Conservation (phyloP, 1,140 invertebrate genomes). For the Agrilus planipennis region DNA sequence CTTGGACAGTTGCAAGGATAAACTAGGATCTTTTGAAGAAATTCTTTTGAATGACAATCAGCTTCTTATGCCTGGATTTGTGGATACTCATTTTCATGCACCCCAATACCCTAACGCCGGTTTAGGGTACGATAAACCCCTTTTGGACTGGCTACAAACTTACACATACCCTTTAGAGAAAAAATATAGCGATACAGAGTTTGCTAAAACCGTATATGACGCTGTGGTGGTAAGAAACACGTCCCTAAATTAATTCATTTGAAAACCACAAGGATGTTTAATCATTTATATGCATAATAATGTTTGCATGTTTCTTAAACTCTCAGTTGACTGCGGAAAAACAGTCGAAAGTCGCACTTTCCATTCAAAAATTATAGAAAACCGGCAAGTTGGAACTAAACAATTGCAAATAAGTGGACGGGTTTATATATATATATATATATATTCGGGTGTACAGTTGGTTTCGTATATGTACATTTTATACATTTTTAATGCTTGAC, state of each 20-base stretch:
- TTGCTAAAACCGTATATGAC: constrained; percentile 59
- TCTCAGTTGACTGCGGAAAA: too few species aligned
- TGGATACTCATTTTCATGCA: constrained; percentile 83
- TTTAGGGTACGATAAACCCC: constrained; percentile 60
- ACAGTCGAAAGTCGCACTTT: too few species aligned
- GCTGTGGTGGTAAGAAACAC: constrained; percentile 63
- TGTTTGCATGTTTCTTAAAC: too few species aligned
- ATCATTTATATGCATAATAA: too few species aligned
- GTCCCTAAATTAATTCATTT: background rate
- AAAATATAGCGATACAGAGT: constrained; percentile 54
- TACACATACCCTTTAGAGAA: constrained; percentile 80
- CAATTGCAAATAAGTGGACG: too few species aligned
- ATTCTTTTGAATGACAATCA: constrained; percentile 40
- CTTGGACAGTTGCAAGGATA: constrained; percentile 12
- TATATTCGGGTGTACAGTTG: too few species aligned
- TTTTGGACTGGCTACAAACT: constrained; percentile 74
- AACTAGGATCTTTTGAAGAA: constrained; percentile 12
- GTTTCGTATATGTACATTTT: too few species aligned
- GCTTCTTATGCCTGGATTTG: constrained; percentile 76
- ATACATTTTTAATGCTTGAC: too few species aligned
- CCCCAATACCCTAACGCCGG: constrained; percentile 78
- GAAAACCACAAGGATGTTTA: too few species aligned
- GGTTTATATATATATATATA: too few species aligned
- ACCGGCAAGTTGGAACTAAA: too few species aligned
- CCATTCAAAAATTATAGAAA: too few species aligned